Evolutionary conservation across 2,113 vertebrate genomes (phyloP).

Genomic region (Climacteris rufus): DNA sequence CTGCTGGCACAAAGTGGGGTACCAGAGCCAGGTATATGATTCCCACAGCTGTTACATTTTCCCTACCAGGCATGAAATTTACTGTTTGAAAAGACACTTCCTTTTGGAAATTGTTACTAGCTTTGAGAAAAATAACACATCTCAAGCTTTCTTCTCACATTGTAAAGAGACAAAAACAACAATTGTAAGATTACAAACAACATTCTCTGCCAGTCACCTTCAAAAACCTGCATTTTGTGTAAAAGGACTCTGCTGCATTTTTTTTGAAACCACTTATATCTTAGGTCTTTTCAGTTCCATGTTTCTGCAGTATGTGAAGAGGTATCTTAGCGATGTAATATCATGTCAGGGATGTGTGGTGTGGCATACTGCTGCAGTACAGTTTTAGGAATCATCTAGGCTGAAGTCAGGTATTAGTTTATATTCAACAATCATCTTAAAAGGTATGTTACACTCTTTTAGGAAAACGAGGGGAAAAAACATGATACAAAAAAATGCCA

Average conservation of each 20-base stretch:
- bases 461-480: not conserved
- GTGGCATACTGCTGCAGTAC: not conserved
- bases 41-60: not conserved
- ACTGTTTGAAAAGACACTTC: not conserved
- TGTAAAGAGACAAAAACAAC: not conserved
- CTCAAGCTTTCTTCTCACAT: not conserved
- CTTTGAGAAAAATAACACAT: not conserved
- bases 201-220: not conserved
- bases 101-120: not conserved
- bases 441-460: not conserved
- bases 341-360: not conserved
- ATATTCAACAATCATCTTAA: not conserved
- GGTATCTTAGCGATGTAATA: not conserved
- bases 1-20: not conserved
- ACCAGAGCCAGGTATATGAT: not conserved
- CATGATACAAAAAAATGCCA: not conserved
- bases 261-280: not conserved
- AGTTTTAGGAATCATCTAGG: not conserved
- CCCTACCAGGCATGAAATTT: not conserved
- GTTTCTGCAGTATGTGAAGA: not conserved
- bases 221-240: not conserved
- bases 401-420: not conserved
- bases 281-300: not conserved
- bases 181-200: not conserved
- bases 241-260: not conserved